phyloP scores from a whole-genome alignment of 2,797 vertebrate genomes.

The Acipenser ruthenus region DNA sequence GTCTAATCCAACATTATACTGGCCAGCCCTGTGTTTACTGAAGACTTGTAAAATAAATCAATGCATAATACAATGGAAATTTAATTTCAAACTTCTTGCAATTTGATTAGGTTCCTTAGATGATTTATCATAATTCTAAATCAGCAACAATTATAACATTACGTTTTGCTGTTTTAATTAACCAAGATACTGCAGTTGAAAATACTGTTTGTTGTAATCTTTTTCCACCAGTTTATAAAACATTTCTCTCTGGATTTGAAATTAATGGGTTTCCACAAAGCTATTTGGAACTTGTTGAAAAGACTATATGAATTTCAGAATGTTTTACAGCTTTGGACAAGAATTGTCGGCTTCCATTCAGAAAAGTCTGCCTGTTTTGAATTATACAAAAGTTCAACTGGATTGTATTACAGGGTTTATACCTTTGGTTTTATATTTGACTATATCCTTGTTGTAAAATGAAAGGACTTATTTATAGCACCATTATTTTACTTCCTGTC shows the following conservation, averaged over 20 bases:
- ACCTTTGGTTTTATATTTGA: no score
- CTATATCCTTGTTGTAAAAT: no score
- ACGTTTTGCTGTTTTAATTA: background rate
- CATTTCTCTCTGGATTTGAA: background rate
- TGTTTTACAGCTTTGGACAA: slow-evolving; percentile 9
- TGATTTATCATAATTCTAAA: no score
- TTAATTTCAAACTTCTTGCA: no score
- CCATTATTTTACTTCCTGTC: no score
- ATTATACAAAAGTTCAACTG: slow-evolving; percentile 3
- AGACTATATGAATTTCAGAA: background rate
- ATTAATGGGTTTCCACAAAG: background rate
- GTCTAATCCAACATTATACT: no score
- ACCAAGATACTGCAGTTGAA: background rate
- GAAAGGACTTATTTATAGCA: no score
- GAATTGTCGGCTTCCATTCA: background rate
- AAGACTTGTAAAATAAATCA: no score
- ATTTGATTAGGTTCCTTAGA: no score
- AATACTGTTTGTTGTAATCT: background rate
- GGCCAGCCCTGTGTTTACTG: no score
- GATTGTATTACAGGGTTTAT: background rate
- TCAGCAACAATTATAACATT: no score
- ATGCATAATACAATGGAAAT: no score
- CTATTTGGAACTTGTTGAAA: slow-evolving; percentile 12
- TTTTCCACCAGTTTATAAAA: background rate
- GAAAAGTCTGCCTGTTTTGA: slow-evolving; percentile 5